phyloP scores from a whole-genome alignment of 2,888 invertebrate species.

The Phengaris alcon region DNA sequence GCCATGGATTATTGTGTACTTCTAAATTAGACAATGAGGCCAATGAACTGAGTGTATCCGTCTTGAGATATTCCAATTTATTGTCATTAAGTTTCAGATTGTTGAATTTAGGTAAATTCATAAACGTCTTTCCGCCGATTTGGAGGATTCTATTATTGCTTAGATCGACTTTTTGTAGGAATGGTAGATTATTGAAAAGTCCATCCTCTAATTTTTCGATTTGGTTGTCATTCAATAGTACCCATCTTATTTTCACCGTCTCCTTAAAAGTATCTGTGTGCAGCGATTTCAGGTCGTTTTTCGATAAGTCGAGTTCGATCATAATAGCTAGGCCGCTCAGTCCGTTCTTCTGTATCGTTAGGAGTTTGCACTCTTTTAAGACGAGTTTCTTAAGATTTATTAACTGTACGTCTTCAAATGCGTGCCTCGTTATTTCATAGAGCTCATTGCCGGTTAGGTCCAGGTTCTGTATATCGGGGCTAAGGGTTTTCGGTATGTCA shows the following conservation, averaged over 20 bases:
- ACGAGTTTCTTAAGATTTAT: constrained; percentile 90
- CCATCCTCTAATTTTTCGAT: constrained; percentile 85
- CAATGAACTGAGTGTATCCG: constrained; percentile 82
- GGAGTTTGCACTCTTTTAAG: constrained; percentile 86
- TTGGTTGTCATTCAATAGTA: constrained; percentile 87
- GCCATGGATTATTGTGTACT: constrained; percentile 91
- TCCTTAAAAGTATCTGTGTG: constrained; percentile 85
- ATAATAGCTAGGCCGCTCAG: constrained; percentile 87
- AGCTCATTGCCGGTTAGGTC: constrained; percentile 86
- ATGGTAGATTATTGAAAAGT: constrained; percentile 86
- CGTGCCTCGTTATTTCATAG: constrained; percentile 81
- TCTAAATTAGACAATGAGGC: constrained; percentile 85
- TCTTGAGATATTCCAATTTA: constrained; percentile 82
- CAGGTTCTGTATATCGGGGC: constrained; percentile 84
- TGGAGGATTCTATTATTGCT: constrained; percentile 85
- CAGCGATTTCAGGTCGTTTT: constrained; percentile 83
- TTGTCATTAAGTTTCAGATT: constrained; percentile 86
- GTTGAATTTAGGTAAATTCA: constrained; percentile 83
- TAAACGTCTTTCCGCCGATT: constrained; percentile 85
- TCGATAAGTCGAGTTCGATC: constrained; percentile 90
- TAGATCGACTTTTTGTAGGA: constrained; percentile 87
- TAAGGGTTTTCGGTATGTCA: constrained; percentile 85
- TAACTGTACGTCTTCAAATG: constrained; percentile 84
- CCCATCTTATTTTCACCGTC: constrained; percentile 83
- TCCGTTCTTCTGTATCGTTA: constrained; percentile 85